Evolutionary conservation across 2,797 vertebrate genomes (phyloP).

Genomic region (Lacerta bilineata): DNA sequence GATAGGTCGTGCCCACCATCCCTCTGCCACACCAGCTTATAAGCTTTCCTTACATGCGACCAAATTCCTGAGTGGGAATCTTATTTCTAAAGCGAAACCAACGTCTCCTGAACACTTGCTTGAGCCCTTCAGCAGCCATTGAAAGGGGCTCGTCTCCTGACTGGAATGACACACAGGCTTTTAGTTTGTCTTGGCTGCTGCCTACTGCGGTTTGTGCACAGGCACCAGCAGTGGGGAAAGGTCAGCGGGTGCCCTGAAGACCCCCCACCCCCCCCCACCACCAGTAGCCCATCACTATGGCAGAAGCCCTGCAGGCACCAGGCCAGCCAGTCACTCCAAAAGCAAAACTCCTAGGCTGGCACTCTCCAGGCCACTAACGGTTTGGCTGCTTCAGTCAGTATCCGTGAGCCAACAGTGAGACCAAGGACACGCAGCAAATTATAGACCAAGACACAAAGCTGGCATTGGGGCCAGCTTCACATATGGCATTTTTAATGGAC

Average conservation of each 20-base stretch:
- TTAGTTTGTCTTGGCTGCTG: neutral
- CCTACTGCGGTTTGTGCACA: fast-evolving
- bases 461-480: neutral
- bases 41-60: too few relatives aligned
- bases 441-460: neutral
- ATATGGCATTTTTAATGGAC: neutral
- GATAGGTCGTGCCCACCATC: neutral
- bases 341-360: neutral
- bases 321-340: neutral
- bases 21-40: neutral
- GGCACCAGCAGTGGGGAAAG: neutral
- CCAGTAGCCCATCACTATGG: too few relatives aligned
- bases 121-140: neutral
- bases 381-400: too few relatives aligned
- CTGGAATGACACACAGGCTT: fast-evolving
- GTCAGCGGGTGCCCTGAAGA: too few relatives aligned
- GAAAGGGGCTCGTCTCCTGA: fast-evolving
- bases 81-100: neutral
- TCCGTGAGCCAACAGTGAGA: too few relatives aligned
- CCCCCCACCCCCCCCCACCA: neutral
- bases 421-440: neutral
- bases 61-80: neutral
- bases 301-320: neutral
- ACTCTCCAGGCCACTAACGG: neutral
- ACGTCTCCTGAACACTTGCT: neutral